Evolutionary conservation across 2,113 vertebrate genomes (phyloP).

Genomic region (Xiphias gladius): DNA sequence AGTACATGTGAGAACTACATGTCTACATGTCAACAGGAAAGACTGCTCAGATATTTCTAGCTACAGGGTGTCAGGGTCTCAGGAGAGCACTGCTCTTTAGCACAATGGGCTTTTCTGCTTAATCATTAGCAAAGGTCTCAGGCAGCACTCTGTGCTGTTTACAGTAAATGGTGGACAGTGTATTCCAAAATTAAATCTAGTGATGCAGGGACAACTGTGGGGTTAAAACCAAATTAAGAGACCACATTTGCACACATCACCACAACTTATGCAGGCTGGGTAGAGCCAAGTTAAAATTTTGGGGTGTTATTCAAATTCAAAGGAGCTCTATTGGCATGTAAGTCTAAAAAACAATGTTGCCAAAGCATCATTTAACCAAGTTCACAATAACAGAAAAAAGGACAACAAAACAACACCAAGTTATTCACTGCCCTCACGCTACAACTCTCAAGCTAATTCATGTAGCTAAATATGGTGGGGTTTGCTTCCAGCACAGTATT

Average conservation of each 20-base stretch:
- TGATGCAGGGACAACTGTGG: too few relatives aligned
- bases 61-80: constrained; percentile 10
- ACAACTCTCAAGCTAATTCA: too few relatives aligned
- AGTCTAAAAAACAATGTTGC: too few relatives aligned
- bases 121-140: constrained; percentile 19
- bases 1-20: neutral
- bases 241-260: too few relatives aligned
- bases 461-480: neutral
- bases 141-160: neutral
- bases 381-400: too few relatives aligned
- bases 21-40: constrained; percentile 20
- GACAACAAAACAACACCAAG: too few relatives aligned
- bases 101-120: neutral
- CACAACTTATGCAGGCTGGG: neutral
- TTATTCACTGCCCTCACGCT: too few relatives aligned
- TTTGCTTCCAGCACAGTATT: neutral
- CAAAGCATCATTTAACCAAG: too few relatives aligned
- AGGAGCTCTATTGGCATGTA: too few relatives aligned
- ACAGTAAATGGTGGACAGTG: neutral
- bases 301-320: neutral
- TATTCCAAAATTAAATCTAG: neutral
- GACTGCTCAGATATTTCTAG: neutral
- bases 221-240: neutral
- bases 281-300: neutral
- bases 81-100: constrained; percentile 14